Conservation (phyloP, 2,113 vertebrate genomes). For the Periophthalmodon schlosseri region DNA sequence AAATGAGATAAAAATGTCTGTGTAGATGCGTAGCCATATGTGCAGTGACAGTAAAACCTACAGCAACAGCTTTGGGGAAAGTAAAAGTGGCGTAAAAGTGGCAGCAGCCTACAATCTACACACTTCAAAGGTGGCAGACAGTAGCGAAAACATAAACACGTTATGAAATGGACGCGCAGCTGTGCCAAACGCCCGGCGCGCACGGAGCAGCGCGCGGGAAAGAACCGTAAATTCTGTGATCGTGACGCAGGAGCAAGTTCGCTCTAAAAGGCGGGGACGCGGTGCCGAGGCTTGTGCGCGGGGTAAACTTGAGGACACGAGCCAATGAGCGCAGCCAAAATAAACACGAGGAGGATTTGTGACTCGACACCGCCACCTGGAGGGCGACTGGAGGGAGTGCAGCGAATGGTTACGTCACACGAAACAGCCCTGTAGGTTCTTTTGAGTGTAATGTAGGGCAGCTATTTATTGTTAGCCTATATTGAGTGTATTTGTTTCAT, state of each 20-base stretch:
- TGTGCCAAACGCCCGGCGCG: not conserved
- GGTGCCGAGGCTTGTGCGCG: slow-evolving; percentile 12
- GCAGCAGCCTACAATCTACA: too few species aligned
- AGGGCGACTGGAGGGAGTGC: slow-evolving; percentile 22
- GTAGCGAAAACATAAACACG: not conserved
- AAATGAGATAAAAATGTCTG: too few species aligned
- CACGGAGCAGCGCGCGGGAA: not conserved
- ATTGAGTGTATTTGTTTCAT: too few species aligned
- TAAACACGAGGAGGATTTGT: not conserved
- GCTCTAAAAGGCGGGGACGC: not conserved
- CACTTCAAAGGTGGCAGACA: not conserved
- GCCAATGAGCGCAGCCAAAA: slow-evolving; percentile 18
- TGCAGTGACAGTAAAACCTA: too few species aligned
- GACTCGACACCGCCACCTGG: slow-evolving; percentile 66
- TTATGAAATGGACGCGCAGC: not conserved
- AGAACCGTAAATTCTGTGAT: slow-evolving; percentile 21
- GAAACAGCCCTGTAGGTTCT: not conserved
- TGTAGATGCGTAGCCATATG: too few species aligned
- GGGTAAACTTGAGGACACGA: slow-evolving; percentile 22
- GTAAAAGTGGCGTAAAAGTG: too few species aligned
- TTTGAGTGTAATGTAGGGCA: not conserved
- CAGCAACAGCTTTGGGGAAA: too few species aligned
- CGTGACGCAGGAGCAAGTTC: slow-evolving; percentile 18
- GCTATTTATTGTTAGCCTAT: not conserved
- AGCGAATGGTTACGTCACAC: not conserved